Conservation (phyloP, 2,797 vertebrate species). For the Sebastes variabilis region DNA sequence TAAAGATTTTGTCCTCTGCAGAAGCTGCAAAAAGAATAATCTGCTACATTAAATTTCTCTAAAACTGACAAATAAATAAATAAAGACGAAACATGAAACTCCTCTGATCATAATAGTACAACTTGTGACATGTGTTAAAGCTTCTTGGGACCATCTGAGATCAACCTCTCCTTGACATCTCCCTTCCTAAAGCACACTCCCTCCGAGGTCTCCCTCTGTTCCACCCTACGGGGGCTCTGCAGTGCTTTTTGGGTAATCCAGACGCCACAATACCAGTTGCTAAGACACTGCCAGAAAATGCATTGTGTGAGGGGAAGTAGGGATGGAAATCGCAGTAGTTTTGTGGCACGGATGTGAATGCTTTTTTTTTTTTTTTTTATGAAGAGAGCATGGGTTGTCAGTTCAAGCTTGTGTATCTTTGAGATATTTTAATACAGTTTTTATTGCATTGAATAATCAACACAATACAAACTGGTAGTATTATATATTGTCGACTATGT, state of each 20-base stretch:
- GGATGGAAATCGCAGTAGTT: constrained; percentile 19
- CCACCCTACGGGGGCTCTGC: constrained; percentile 47
- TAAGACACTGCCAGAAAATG: constrained; percentile 73
- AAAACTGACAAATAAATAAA: background rate
- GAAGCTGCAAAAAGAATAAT: background rate
- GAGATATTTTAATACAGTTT: background rate
- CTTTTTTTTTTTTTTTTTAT: background rate
- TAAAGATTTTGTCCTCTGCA: background rate
- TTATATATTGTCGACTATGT: background rate
- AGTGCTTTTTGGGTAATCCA: constrained; percentile 74
- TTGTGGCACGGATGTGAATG: constrained; percentile 9
- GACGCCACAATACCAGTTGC: constrained; percentile 77
- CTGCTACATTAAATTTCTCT: background rate
- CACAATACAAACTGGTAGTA: background rate
- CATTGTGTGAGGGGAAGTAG: constrained; percentile 36
- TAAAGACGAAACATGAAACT: background rate
- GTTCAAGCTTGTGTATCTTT: background rate
- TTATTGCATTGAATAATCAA: background rate
- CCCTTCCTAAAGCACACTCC: constrained; percentile 35
- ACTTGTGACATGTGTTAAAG: constrained; percentile 22
- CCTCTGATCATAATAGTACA: background rate
- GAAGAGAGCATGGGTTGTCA: background rate
- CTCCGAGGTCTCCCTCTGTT: constrained; percentile 39
- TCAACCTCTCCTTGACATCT: constrained; percentile 35
- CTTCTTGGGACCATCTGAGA: constrained; percentile 37